Conservation (phyloP, 2,797 vertebrate species). For the Chaetodon trifasciatus region DNA sequence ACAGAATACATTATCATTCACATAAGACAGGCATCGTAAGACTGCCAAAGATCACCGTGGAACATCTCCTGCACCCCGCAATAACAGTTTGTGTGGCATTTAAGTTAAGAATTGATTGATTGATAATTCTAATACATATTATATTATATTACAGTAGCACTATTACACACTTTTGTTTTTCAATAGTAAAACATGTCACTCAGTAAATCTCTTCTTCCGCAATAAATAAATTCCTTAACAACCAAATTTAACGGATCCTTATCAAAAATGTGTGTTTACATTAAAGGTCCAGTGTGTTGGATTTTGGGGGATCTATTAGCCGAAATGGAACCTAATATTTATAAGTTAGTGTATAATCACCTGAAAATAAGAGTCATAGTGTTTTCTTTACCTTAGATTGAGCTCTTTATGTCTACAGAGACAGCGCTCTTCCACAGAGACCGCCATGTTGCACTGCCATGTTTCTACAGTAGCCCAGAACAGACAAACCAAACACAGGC, state of each 20-base stretch:
- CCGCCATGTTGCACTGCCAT: too few species aligned
- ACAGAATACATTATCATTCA: slow-evolving; percentile 36
- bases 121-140: not conserved
- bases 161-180: not conserved
- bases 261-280: not conserved
- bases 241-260: not conserved
- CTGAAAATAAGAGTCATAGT: too few species aligned
- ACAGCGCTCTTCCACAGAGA: too few species aligned
- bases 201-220: not conserved
- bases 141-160: not conserved
- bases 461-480: too few species aligned
- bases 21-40: not conserved
- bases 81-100: not conserved
- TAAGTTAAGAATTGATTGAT: not conserved
- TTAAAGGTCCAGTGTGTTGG: not conserved
- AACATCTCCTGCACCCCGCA: not conserved
- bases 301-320: too few species aligned
- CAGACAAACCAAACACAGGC: too few species aligned
- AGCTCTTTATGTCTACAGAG: too few species aligned
- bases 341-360: too few species aligned
- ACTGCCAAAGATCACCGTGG: not conserved
- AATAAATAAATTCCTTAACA: not conserved
- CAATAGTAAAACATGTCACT: not conserved
- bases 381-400: too few species aligned
- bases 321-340: too few species aligned